Base-by-base conservation (phyloP, 2,888 invertebrate species). In the Embidobia sp. region DNA sequence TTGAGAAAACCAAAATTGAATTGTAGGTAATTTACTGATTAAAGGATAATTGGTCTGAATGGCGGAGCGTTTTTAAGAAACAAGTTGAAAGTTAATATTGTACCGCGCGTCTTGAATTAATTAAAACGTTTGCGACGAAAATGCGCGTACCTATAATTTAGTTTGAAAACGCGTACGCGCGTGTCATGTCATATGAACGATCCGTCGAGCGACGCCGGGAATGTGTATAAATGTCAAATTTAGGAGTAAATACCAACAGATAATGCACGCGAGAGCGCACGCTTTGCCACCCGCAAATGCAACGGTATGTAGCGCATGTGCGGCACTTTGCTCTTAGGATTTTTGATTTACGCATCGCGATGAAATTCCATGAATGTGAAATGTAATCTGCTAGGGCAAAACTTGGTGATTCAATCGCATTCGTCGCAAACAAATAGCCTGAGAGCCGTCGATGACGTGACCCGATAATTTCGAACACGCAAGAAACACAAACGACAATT, bases 311-410 rank as follows among this genome's bases (percentile, higher is more conserved):
- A 1, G 46, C 57, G 51, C 55, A 48, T 10, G 55, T 22, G 37
- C 27, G 55, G n/a, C 51, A 53, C 59, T 59, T 33, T 19, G 33
- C 46, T 35, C 55, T 67, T 63, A 63, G 78, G 84, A 85, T 82
- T 83, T 86, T 85, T 85, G 86, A 85, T 86, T 86, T 84, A 85
- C 84, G 82, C 76, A 59, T 59, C 69, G 37, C 80, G 82, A 79
- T 81, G 84, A 85, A 84, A 86, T 85, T 85, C 83, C 82, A 86
- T 86, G 85, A 85, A 86, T 86, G 84, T 81, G 82, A 86, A 86
- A 86, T 85, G 85, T 82, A 86, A 86, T 86, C 83, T 27, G 35
- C 35, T 7, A 7, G 31, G 61, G 42, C 26, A 51, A 66, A 77
- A 66, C 40, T 66, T 66, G 66, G 37, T 33, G 55, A 77, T 77